phyloP scores from a whole-genome alignment of 2,888 invertebrate genomes.

The Acleris emargana region DNA sequence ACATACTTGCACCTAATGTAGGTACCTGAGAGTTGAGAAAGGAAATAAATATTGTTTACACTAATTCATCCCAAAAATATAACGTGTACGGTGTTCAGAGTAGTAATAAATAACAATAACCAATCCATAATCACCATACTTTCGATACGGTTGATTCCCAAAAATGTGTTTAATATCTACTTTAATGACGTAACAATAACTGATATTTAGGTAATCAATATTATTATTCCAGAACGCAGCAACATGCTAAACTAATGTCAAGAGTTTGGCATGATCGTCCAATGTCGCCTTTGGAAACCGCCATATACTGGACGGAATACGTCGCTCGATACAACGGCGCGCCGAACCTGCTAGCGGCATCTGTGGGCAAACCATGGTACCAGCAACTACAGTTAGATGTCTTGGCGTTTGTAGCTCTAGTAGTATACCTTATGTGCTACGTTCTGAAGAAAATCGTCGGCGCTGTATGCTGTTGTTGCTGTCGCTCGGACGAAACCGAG shows the following conservation, averaged over 20 bases:
- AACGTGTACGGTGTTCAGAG: too few relatives aligned
- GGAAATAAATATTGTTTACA: too few relatives aligned
- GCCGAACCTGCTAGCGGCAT: conserved; percentile 66
- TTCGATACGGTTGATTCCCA: not conserved
- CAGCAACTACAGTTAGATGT: conserved; percentile 74
- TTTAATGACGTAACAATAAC: not conserved
- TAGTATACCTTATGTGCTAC: conserved; percentile 61
- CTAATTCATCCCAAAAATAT: too few relatives aligned
- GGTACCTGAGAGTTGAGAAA: too few relatives aligned
- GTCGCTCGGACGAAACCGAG: conserved; percentile 52
- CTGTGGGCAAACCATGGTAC: conserved; percentile 65
- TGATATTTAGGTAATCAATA: not conserved
- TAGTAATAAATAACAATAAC: too few relatives aligned
- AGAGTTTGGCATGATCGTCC: conserved; percentile 81
- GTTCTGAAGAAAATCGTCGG: conserved; percentile 66
- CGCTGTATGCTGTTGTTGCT: conserved; percentile 67
- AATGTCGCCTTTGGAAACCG: conserved; percentile 77
- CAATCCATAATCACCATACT: not conserved
- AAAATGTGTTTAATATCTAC: not conserved
- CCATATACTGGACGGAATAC: conserved; percentile 85
- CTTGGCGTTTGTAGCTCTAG: conserved; percentile 64
- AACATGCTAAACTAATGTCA: conserved; percentile 72
- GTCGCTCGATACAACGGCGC: conserved; percentile 76
- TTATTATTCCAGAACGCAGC: conserved; percentile 61
- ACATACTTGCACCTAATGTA: too few relatives aligned